phyloP scores from a whole-genome alignment of 2,888 invertebrate species.

The Tyria jacobaeae region DNA sequence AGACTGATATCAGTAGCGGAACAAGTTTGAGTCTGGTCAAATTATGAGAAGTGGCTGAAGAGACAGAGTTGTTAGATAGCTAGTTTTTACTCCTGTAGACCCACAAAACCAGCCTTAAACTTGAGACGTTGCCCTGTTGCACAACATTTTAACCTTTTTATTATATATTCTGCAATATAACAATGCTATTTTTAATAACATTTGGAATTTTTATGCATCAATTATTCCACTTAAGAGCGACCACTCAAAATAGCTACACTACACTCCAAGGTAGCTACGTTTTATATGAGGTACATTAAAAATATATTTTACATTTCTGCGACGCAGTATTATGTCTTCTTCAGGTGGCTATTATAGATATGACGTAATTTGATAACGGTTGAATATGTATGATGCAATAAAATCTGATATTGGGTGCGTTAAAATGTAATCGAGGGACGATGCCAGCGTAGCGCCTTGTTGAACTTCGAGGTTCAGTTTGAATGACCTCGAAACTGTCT shows the following conservation, averaged over 20 bases:
- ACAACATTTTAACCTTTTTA: no score
- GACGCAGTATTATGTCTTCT: slow-evolving; percentile 8
- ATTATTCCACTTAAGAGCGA: no score
- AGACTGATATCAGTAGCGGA: neutral
- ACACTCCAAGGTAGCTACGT: no score
- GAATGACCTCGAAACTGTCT: slow-evolving; percentile 3
- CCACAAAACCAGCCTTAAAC: no score
- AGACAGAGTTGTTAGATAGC: neutral
- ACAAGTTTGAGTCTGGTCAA: neutral
- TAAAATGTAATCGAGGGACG: slow-evolving; percentile 14
- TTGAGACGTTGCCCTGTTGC: no score
- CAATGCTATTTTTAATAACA: no score
- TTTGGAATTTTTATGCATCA: no score
- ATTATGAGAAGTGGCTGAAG: neutral
- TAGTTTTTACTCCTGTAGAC: neutral
- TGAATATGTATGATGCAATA: slow-evolving; percentile 45
- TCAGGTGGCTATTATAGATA: slow-evolving; percentile 13
- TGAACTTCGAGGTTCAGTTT: neutral
- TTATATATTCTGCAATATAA: no score
- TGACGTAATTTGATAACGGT: slow-evolving; percentile 33
- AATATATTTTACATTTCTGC: slow-evolving; percentile 10
- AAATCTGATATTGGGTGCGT: slow-evolving; percentile 21
- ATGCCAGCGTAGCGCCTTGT: neutral
- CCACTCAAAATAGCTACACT: no score
- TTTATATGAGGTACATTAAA: no score